These are phyloP conservation scores for Atractosteus spatula DNA, from an alignment of 2,113 vertebrate species.

Conservation along the genomic window DNA sequence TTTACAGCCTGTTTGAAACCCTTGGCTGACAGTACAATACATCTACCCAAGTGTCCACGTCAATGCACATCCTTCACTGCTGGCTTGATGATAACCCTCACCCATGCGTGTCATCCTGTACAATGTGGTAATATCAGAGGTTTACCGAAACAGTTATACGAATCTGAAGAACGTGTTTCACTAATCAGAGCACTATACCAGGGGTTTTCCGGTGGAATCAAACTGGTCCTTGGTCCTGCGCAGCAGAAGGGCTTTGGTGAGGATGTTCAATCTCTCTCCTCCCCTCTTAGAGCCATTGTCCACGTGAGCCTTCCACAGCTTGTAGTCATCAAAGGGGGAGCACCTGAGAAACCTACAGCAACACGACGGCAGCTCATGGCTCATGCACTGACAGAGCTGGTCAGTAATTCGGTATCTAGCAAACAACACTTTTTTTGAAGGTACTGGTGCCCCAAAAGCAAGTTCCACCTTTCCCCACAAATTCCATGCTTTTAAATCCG, in stretches of 20 bases:
- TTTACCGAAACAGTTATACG: neutral
- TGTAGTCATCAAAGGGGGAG: conserved; percentile 89
- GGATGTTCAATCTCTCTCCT: conserved; percentile 82
- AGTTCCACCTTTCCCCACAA: too few species aligned
- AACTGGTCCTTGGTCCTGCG: conserved; percentile 83
- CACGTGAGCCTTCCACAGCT: conserved; percentile 90
- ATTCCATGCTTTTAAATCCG: too few species aligned
- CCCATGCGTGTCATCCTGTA: neutral
- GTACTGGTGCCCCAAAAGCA: too few species aligned
- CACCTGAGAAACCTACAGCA: conserved; percentile 83
- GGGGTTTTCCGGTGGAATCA: conserved; percentile 79
- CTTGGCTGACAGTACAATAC: too few species aligned
- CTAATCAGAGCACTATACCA: conserved; percentile 63
- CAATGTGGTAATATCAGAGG: neutral
- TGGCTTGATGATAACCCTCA: neutral
- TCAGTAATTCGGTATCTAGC: too few species aligned
- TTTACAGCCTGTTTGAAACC: too few species aligned
- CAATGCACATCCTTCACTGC: neutral
- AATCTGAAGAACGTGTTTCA: neutral
- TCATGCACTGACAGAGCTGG: too few species aligned
- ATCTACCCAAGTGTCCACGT: too few species aligned
- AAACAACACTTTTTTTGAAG: too few species aligned
- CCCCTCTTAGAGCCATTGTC: conserved; percentile 87
- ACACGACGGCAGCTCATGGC: neutral
- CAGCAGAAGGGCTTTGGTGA: conserved; percentile 83